Base-by-base conservation (phyloP, 2,888 invertebrate genomes). In the Itoplectis maculator region DNA sequence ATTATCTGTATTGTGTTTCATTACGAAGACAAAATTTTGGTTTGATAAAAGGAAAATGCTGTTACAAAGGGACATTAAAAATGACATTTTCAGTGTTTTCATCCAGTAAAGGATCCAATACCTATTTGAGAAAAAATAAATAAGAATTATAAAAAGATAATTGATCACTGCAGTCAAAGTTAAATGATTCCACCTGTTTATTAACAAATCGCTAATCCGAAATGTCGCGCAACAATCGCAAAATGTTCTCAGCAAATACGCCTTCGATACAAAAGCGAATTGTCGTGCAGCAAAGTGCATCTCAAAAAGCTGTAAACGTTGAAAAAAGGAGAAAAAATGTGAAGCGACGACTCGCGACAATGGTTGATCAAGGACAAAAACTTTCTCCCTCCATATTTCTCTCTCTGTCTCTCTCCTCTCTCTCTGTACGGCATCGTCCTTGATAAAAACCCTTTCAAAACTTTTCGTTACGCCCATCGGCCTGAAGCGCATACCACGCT, bases 361-460 rank as follows among this genome's bases (percentile, higher is more conserved):
- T 87, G 84, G 86, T 82, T 86, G 85, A 87, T 87, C 86, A 87
- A 81, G 81, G 35, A 70, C 49, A 72, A 82, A 68, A 79, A 72
- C 72, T 40, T 37, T 18, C 40, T 37, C 37, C 59, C 70, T 61
- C 13, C 56, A 77, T 54, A 63, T 66, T 81, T 45, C 69, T 51
- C 37, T 56, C 59, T 70, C 54, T 54, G n/a, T n/a, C n/a, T n/a
- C n/a, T n/a, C n/a, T n/a, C n/a, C n/a, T n/a, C n/a, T 29, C 29
- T 29, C 37, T 56, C 59, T 70, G 42, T 56, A 70, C 56, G 20
- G 15, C 37, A 7, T 9, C 37, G 11, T 42, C 75, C 73, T 76
- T 79, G 85, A 86, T 85, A 87, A 85, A 85, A 73, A 86, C 79
- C 84, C 79, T 83, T 81, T 87, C 80, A 85, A 87, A 87, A 79